Percentiles rank a stretch among this genome's conserved stretches.
phyloP scores from a whole-genome alignment of 2,888 invertebrate species.

The Thymelicus sylvestris region DNA sequence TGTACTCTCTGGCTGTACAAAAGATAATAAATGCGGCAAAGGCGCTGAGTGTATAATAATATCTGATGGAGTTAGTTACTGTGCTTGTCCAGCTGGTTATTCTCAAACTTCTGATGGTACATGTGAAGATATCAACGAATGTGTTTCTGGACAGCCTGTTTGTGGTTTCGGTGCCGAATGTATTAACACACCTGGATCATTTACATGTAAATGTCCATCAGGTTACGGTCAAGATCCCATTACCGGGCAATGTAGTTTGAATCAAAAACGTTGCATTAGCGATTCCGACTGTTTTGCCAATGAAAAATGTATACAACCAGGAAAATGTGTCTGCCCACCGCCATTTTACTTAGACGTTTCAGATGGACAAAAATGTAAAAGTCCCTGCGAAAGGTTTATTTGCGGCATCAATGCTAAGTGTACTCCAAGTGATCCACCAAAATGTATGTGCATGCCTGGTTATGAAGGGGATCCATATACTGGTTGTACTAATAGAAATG shows the following conservation, averaged over 20 bases:
- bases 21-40: constrained; percentile 91
- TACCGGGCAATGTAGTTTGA: constrained; percentile 92
- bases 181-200: constrained; percentile 91
- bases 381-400: constrained; percentile 95
- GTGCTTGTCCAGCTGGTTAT: constrained; percentile 95
- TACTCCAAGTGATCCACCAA: constrained; percentile 94
- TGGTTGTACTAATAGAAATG: constrained; percentile 94
- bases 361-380: constrained; percentile 94
- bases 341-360: constrained; percentile 94
- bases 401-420: constrained; percentile 96
- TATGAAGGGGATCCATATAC: constrained; percentile 94
- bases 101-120: constrained; percentile 90
- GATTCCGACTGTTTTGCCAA: constrained; percentile 94
- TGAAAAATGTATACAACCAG: constrained; percentile 96
- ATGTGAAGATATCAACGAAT: constrained; percentile 95
- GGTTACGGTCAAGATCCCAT: constrained; percentile 93
- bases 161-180: constrained; percentile 96
- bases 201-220: constrained; percentile 91
- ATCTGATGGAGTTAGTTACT: constrained; percentile 95
- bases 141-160: constrained; percentile 88
- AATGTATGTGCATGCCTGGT: constrained; percentile 94
- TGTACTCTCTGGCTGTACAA: constrained; percentile 92
- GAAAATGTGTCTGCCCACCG: constrained; percentile 95
- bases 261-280: constrained; percentile 91
- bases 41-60: constrained; percentile 96